Evolutionary conservation across 2,888 invertebrate genomes (phyloP), one percentile per base, ranked within the genome.

Genomic region (Apoda limacodes): DNA sequence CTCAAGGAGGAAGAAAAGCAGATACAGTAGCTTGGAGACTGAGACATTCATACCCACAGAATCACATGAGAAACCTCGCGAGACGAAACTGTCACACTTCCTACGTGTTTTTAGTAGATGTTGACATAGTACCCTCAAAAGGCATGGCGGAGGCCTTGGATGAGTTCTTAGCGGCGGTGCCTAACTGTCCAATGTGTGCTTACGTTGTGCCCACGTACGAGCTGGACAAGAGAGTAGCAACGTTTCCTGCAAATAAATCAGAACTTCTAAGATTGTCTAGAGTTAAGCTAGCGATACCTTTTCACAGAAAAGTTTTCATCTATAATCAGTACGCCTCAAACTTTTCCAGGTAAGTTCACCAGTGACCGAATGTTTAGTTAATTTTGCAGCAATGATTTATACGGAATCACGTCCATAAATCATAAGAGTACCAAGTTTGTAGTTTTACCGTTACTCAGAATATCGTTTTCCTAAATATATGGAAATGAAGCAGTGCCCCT

Each of bases 271-370:
- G 90, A 31, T 69, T 94, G 38, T 88, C 90, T 1, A 87, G 83
- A 50, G 90, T 90, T 52, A 92, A 91, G 29, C 69, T 93, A 27
- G 94, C 94, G 1, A 83, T 93, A 60, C 94, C 94, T 0, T 95
- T 95, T 59, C 95, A 95, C 62, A 88, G 92, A 52, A 93, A 93
- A 69, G 92, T 95, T 37, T 95, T 95, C 64, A 92, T 93, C 49
- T 92, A 92, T 63, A 95, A 95, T 63, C 95, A 95, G 64, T 93
- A 86, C 55, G 94, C 95, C 4, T 95, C 94, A 1, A 95, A 95
- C 69, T 93, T 94, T 64, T 86, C 92, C 20, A 88, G 87, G 93
- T 92, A 56, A 81, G 82, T 60, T 26, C 11, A 17, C 7, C 9
- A n/a, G 9, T 25, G 13, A 11, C 10, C 9, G 6, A n/a, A n/a